A percentile compares a stretch with the other conserved stretches of the same genome.
phyloP scores from a whole-genome alignment of 1,140 invertebrate species.

The Sarcophaga bullata region DNA sequence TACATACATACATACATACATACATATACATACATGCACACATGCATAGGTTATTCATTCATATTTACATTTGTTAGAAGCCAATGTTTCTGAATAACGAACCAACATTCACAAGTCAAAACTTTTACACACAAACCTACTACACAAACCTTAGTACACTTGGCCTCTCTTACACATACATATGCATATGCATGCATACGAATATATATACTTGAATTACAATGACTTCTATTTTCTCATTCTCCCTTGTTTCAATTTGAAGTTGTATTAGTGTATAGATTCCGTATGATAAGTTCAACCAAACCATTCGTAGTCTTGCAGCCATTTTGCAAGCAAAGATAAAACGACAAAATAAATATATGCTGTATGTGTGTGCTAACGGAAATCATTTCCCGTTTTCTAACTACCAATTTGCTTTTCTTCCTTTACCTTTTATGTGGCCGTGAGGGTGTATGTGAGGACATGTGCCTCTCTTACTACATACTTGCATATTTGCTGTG shows the following conservation, averaged over 20 bases:
- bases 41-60: too few relatives aligned
- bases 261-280: not conserved
- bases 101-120: not conserved
- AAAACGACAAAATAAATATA: not conserved
- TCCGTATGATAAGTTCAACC: too few relatives aligned
- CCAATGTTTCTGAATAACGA: constrained; percentile 27
- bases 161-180: not conserved
- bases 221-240: not conserved
- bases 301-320: too few relatives aligned
- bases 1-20: not conserved
- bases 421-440: not conserved
- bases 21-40: not conserved
- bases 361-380: not conserved
- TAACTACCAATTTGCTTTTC: constrained; percentile 19
- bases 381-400: constrained; percentile 36
- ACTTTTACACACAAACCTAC: not conserved
- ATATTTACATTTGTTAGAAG: constrained; percentile 7
- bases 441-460: too few relatives aligned
- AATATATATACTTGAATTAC: not conserved
- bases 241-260: not conserved
- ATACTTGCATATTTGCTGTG: not conserved
- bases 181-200: not conserved
- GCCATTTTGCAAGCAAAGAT: too few relatives aligned
- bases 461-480: too few relatives aligned
- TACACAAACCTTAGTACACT: too few relatives aligned